Base-by-base conservation (phyloP, 1,140 invertebrate species). In the Zaprionus camerounensis region DNA sequence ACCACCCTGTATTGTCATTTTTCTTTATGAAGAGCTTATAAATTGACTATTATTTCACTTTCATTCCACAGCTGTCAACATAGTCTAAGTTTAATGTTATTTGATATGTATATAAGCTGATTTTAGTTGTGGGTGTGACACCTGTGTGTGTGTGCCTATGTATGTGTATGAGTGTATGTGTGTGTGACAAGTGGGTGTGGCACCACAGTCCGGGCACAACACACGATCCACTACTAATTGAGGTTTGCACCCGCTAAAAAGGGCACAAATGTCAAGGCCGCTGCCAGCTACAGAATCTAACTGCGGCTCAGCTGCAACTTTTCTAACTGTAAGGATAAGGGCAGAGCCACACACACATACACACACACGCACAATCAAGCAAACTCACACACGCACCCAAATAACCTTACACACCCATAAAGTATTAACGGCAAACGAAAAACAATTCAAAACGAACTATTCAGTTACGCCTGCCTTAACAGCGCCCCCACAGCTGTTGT, bases 241-340 rank as follows among this genome's bases (percentile, higher is more conserved):
- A 59, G 81, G 57, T 74, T 80, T 72, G 63, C 64, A 66, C 63
- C 66, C 67, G 64, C 56, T 73, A 71, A 85, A 76, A 82, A 78
- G 81, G 75, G 79, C 71, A 62, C 82, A 82, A 82, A 81, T 85
- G 82, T 85, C 82, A 85, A 85, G 82, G 82, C 82, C 82, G 82
- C 17, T 36, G 65, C 44, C 64, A 68, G 74, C 67, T 75, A 61
- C 44, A 62, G 46, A 34, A 34, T 49, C 22, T 44, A 66, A 68
- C 22, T 17, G 2, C 20, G 20, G 59, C 28, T 61, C 68, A 55
- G 61, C 68, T 58, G 72, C 67, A 65, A 15, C 46, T 59, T 41
- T 12, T 46, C 34, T n/a, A 58, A 51, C 41, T 55, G 49, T 12
- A 49, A 57, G 53, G 24, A 64, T 58, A 58, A 63, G 41, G 58